Conservation (phyloP, 2,797 vertebrate genomes). For the Catostomus latipinnis region DNA sequence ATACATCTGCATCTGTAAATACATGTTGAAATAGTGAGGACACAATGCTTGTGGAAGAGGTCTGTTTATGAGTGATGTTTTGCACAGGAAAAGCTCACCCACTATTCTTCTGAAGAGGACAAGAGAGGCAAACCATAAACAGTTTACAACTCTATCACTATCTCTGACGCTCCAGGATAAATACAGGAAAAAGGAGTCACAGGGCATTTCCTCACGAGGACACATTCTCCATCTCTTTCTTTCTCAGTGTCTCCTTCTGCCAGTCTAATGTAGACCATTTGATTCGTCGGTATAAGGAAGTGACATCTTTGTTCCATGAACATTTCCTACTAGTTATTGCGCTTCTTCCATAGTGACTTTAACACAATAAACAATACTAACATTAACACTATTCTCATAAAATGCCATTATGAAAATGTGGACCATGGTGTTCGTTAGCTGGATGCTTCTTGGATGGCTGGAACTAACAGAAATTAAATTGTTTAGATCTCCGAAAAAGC, state of each 20-base stretch:
- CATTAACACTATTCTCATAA: too few relatives aligned
- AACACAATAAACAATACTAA: too few relatives aligned
- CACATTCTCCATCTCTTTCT: conserved; percentile 9
- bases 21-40: conserved; percentile 48
- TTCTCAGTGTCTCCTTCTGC: conserved; percentile 5
- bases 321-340: too few relatives aligned
- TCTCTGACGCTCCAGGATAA: conserved; percentile 60
- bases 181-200: conserved; percentile 60
- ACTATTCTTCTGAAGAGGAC: conserved; percentile 49
- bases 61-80: conserved; percentile 54
- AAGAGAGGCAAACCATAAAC: conserved; percentile 49
- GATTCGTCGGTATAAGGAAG: too few relatives aligned
- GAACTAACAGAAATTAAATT: too few relatives aligned
- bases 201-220: conserved; percentile 45
- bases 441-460: too few relatives aligned
- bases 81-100: conserved; percentile 47
- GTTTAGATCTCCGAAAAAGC: too few relatives aligned
- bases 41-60: conserved; percentile 34
- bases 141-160: conserved; percentile 59
- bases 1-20: conserved; percentile 49
- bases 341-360: too few relatives aligned
- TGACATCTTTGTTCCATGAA: too few relatives aligned
- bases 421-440: too few relatives aligned
- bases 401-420: too few relatives aligned
- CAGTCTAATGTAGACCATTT: not conserved